Percentiles rank a stretch among this genome's conserved stretches.
Conservation (phyloP, 2,113 vertebrate genomes). For the Cheirogaleus medius region DNA sequence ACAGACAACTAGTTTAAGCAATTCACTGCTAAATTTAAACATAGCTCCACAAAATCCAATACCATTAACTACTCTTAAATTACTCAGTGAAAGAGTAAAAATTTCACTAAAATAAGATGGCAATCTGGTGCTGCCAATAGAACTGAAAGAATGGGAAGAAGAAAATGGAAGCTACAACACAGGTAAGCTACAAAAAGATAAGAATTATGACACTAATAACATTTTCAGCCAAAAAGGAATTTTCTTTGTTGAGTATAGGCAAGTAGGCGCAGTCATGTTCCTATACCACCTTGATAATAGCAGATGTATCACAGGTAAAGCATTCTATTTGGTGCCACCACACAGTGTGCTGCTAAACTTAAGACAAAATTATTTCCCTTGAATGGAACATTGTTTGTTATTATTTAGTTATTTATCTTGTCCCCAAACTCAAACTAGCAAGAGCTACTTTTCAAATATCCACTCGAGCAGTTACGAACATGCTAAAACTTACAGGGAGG, state of each 20-base stretch:
- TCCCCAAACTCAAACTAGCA: not conserved
- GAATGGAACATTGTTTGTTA: not conserved
- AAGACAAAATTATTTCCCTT: not conserved
- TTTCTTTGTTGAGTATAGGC: not conserved
- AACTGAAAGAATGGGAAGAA: not conserved
- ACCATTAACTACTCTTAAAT: not conserved
- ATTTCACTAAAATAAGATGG: conserved; percentile 21
- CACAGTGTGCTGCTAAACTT: not conserved
- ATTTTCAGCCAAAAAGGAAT: conserved; percentile 42
- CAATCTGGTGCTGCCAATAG: not conserved
- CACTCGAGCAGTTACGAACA: not conserved
- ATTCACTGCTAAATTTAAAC: not conserved
- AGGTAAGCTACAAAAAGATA: conserved; percentile 12
- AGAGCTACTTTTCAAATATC: conserved; percentile 7
- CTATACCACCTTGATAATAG: not conserved
- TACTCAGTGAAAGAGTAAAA: not conserved
- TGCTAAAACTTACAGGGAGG: not conserved
- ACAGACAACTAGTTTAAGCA: conserved; percentile 32
- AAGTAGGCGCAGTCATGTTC: not conserved
- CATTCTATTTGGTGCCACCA: not conserved
- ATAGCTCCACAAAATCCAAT: not conserved
- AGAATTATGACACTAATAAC: not conserved
- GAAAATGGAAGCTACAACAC: not conserved
- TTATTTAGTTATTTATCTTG: not conserved
- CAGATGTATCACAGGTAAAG: not conserved